Base-by-base conservation (phyloP, 2,888 invertebrate genomes). In the Ashinkailepas kermadecensis region DNA sequence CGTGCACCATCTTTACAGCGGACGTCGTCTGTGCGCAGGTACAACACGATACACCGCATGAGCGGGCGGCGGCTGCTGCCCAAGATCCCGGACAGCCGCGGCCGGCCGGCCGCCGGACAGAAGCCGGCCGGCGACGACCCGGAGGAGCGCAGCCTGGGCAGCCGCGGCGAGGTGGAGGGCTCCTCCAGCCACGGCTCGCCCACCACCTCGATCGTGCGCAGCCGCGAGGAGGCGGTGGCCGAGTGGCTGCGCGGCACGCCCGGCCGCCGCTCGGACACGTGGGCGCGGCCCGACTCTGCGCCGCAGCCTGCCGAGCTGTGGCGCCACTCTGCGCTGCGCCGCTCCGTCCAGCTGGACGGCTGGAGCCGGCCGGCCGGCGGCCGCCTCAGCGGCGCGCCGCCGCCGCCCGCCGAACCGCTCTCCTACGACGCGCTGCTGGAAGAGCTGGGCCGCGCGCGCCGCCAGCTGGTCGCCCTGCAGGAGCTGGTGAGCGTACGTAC, bases 51-150 rank as follows among this genome's bases (percentile, higher is more conserved):
- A n/a, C 85, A 84, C 80, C 83, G 84, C 8, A 85, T 84, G 83
- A 83, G 84, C 21, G 85, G 85, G 0, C 81, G 85, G 15, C 80
- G 85, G 15, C 83, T 84, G 78, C 80, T 85, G 13, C 85, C 85
- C 15, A 83, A 84, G 81, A 84, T 83, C 13, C 84, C 84, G 7
- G 83, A 86, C 9, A 96, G 89, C 83, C 92, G 91, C 62, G 57
- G 56, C 58, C 65, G 23, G 23, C 21, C 39, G 82, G 8, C 80
- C 81, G 6, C 80, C 39, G 39, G 83, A 83, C 7, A 81, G 83
- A 6, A 84, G 84, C 62, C 84, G 83, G 57, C 83, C 83, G 78
- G 82, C 83, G 15, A 83, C 83, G 65, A 83, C 83, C 11, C 82
- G 82, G 78, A 82, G 83, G 70, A 84, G 84, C 80, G 81, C 83